Percentiles rank a stretch among this genome's conserved stretches.
Evolutionary conservation across 1,140 invertebrate genomes (phyloP).

Genomic region (Melitaea cinxia): DNA sequence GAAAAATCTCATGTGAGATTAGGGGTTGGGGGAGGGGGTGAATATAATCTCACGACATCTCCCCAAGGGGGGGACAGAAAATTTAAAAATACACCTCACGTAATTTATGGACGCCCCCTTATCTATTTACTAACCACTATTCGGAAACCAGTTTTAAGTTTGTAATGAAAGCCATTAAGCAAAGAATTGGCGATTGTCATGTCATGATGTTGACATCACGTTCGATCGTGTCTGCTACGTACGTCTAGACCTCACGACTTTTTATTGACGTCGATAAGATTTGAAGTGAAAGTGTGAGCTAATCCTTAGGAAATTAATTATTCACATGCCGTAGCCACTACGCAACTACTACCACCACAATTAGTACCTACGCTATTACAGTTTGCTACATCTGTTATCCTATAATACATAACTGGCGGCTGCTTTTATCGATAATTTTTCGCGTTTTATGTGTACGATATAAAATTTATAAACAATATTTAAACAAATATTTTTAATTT

Average conservation of each 20-base stretch:
- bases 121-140: conserved; percentile 22
- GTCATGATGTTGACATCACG: conserved; percentile 18
- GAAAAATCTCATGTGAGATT: too few species aligned
- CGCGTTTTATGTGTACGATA: background rate
- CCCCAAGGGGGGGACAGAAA: too few species aligned
- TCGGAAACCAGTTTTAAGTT: conserved; percentile 18
- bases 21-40: too few species aligned
- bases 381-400: conserved; percentile 38
- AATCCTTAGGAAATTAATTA: conserved; percentile 37
- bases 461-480: background rate
- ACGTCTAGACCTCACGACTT: conserved; percentile 15
- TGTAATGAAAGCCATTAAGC: conserved; percentile 4
- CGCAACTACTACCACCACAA: conserved; percentile 33
- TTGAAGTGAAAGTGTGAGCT: conserved; percentile 22
- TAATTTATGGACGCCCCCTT: too few species aligned
- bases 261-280: conserved; percentile 4
- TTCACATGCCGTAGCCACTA: conserved; percentile 31
- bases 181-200: conserved; percentile 4
- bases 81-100: too few species aligned
- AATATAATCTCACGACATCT: too few species aligned
- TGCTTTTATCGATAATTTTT: background rate
- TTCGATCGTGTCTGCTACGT: conserved; percentile 12
- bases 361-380: conserved; percentile 43
- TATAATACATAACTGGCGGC: conserved; percentile 29
- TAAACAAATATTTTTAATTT: background rate